Evolutionary conservation across 1,140 invertebrate genomes (phyloP).

Genomic region (Planococcus citri): DNA sequence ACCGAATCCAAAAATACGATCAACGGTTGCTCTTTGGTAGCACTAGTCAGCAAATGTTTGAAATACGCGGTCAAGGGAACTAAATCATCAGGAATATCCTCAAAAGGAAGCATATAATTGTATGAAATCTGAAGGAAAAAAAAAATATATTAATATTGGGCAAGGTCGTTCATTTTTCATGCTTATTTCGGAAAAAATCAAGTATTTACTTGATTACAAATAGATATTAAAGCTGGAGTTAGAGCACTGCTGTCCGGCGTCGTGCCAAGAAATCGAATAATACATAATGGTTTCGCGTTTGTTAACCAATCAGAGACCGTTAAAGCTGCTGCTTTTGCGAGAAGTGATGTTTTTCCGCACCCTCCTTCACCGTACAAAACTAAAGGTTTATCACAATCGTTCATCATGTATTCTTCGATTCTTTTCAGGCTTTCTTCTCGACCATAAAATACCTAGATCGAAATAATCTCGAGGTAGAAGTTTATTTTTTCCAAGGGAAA

Average conservation of each 20-base stretch:
- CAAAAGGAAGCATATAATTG: constrained; percentile 83
- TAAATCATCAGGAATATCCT: constrained; percentile 88
- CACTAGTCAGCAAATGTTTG: constrained; percentile 78
- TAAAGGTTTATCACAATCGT: constrained; percentile 71
- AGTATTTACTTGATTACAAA: constrained; percentile 79
- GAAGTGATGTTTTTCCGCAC: constrained; percentile 91
- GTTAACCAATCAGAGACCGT: constrained; percentile 58
- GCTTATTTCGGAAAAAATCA: too few relatives aligned
- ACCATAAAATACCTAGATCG: constrained; percentile 73
- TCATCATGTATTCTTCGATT: constrained; percentile 76
- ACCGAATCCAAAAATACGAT: constrained; percentile 83
- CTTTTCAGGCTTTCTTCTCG: constrained; percentile 71
- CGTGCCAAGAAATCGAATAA: constrained; percentile 89
- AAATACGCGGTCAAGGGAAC: constrained; percentile 91
- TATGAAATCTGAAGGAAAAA: constrained; percentile 66
- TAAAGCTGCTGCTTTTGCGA: constrained; percentile 83
- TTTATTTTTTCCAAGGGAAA: too few relatives aligned
- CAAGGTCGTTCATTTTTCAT: too few relatives aligned
- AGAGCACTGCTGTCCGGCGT: constrained; percentile 92
- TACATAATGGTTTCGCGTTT: constrained; percentile 56
- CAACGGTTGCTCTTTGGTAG: constrained; percentile 65
- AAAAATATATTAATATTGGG: too few relatives aligned
- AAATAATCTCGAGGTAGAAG: too few relatives aligned
- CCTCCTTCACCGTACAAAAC: constrained; percentile 93
- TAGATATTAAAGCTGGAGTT: constrained; percentile 84